phyloP scores from a whole-genome alignment of 2,797 vertebrate genomes.

The Orientallactaga sibirica region DNA sequence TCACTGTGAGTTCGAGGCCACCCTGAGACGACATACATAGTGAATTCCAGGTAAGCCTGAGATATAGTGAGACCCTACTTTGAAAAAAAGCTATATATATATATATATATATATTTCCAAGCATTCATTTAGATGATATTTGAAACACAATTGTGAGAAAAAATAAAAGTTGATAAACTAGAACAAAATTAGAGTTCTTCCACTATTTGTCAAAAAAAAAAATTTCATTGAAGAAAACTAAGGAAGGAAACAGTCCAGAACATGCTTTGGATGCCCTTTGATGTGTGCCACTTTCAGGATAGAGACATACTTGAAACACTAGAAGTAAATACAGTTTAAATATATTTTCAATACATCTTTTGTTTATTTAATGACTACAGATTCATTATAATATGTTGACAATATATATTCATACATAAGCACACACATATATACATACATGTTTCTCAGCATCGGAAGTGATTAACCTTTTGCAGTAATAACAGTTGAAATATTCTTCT shows the following conservation, averaged over 20 bases:
- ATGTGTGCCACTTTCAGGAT: conserved; percentile 46
- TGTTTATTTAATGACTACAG: conserved; percentile 14
- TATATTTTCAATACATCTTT: conserved; percentile 20
- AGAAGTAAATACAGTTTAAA: conserved; percentile 19
- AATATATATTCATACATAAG: not conserved
- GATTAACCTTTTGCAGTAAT: not conserved
- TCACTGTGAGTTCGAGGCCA: too few relatives aligned
- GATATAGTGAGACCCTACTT: too few relatives aligned
- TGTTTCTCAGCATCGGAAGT: not conserved
- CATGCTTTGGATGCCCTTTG: conserved; percentile 18
- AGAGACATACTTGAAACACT: conserved; percentile 37
- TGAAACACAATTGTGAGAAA: conserved; percentile 58
- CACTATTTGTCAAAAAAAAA: conserved; percentile 69
- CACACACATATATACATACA: not conserved
- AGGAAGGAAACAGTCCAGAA: conserved; percentile 48
- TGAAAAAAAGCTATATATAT: not conserved
- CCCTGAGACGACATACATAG: too few relatives aligned
- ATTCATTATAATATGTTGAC: not conserved
- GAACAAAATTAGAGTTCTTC: conserved; percentile 59
- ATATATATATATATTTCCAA: not conserved
- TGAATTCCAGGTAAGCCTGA: too few relatives aligned
- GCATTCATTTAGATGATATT: conserved; percentile 63
- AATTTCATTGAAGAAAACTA: conserved; percentile 68
- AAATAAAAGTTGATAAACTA: conserved; percentile 69
- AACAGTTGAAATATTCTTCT: not conserved